Base-by-base conservation (phyloP, 2,113 vertebrate species). In the Hucho hucho region DNA sequence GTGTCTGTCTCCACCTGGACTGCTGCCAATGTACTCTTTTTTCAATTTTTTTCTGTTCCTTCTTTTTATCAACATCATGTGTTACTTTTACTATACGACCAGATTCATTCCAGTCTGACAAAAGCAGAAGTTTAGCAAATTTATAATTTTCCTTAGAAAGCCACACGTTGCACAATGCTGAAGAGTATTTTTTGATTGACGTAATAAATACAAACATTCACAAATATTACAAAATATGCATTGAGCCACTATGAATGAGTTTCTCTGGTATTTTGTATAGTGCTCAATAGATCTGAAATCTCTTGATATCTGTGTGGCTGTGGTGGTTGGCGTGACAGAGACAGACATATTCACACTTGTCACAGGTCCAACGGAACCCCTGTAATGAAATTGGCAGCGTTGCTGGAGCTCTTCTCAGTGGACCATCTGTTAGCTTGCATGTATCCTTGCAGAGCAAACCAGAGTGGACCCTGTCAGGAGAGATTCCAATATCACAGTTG, bases 1-100 rank as follows among this genome's bases (percentile, higher is more conserved):
- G 86, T 89, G 89, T 90, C 88, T 89, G 84, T 88, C 88, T 84
- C 79, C 85, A 87, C 82, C 86, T 90, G 90, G 91, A 80, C n/a
- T 3, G 14, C 75, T 12, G 89, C 93, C 92, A 93, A 67, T 73
- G 64, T 76, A 72, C 28, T 53, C 84, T 74, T 77, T 72, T 83
- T 77, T 70, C 75, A 56, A 64, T 26, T 75, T 70, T 70, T 37
- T 47, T 72, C 20, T 14, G 65, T 64, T 79, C 75, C 76, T 74
- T 63, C 68, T 81, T 89, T 86, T 85, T 80, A 70, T 79, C 87
- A 86, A 86, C 73, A 75, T 72, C 22, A 11, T 71, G 63, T 80
- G 73, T 64, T 46, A 14, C 28, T 67, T 56, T 56, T 56, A 56
- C 53, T 4, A 56, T 20, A 56, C 76, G 81, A 77, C 68, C 69